These are phyloP conservation scores for Pelmatolapia mariae DNA, from an alignment of 2,113 vertebrate species.

Conservation along the genomic window DNA sequence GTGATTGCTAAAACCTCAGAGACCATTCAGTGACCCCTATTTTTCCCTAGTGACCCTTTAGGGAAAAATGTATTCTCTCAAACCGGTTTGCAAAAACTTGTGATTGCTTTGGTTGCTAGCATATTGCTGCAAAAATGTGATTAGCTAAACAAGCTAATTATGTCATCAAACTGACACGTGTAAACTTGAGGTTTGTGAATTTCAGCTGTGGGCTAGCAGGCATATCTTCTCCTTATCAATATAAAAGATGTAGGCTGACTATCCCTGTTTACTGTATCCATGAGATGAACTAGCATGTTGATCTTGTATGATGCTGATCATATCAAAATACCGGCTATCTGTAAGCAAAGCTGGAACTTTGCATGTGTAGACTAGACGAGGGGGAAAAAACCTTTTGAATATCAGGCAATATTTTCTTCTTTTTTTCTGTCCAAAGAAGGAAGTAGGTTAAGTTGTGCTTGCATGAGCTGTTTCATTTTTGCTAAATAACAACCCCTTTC, in stretches of 20 bases:
- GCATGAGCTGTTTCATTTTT: neutral
- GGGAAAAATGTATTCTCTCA: neutral
- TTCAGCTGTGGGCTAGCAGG: neutral
- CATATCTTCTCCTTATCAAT: neutral
- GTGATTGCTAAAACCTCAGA: neutral
- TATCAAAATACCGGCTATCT: neutral
- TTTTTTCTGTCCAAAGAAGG: neutral
- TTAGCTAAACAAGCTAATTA: neutral
- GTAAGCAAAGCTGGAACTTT: neutral
- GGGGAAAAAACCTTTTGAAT: neutral
- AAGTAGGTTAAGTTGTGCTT: neutral
- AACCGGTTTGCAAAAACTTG: neutral
- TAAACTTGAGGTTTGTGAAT: neutral
- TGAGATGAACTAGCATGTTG: neutral
- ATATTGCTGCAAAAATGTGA: neutral
- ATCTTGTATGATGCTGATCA: neutral
- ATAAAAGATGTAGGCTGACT: neutral
- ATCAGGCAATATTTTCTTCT: neutral
- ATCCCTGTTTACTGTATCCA: neutral
- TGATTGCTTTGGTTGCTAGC: neutral
- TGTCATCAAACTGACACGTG: neutral
- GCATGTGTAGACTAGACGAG: neutral
- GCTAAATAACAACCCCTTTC: neutral
- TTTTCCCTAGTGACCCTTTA: neutral
- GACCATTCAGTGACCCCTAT: neutral